Conservation (phyloP, 1,140 invertebrate species). For the Drosophila equinoxialis region DNA sequence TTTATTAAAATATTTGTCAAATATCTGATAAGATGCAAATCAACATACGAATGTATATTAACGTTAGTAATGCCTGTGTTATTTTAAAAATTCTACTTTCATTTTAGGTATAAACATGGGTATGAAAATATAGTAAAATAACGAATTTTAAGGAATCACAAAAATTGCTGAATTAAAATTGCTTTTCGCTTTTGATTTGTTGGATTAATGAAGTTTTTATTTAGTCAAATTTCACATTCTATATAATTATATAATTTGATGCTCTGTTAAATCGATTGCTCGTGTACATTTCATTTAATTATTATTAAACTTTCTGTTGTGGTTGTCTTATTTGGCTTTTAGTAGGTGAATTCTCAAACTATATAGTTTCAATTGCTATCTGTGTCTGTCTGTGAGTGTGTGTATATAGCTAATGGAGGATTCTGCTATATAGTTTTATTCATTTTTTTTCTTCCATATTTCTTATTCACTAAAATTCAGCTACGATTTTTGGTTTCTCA, state of each 20-base stretch:
- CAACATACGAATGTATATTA: no score
- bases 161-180: conserved; percentile 14
- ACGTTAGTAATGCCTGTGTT: no score
- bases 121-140: not conserved
- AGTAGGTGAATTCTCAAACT: conserved; percentile 40
- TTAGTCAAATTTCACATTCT: conserved; percentile 66
- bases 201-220: conserved; percentile 79
- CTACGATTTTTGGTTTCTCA: conserved; percentile 45
- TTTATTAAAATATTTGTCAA: no score
- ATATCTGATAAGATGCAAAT: no score
- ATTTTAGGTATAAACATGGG: not conserved
- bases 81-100: no score
- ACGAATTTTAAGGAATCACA: not conserved
- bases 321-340: conserved; percentile 28
- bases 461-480: conserved; percentile 67
- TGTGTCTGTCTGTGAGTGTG: conserved; percentile 17
- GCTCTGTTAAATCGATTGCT: conserved; percentile 68
- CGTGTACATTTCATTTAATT: conserved; percentile 53
- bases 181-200: not conserved
- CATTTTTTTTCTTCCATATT: no score
- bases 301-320: conserved; percentile 19
- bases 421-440: conserved; percentile 5
- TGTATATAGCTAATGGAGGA: conserved; percentile 14
- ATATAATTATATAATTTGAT: conserved; percentile 68
- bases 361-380: conserved; percentile 21